Base-by-base conservation (phyloP, 2,113 vertebrate genomes). In the Polypterus bichir region DNA sequence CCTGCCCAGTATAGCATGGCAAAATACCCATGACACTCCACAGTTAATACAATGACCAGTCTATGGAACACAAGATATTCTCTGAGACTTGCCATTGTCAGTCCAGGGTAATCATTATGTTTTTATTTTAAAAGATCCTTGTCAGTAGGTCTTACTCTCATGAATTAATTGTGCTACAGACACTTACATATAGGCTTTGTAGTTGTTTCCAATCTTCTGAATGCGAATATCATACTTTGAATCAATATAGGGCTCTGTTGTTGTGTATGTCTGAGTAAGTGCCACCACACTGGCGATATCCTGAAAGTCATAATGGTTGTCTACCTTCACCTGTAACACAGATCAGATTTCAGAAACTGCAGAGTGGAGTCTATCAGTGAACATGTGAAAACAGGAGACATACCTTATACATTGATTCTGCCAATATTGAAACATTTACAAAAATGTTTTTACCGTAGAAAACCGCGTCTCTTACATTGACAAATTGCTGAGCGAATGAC, bases 201-300 rank as follows among this genome's bases (percentile, higher is more conserved):
- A 99, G 84, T 97, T 96, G 61, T 60, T 79, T 56, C 94, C 95
- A 52, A 99, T 98, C 81, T 97, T 98, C 87, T 99, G 96, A 69
- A 99, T 92, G 76, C 93, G 85, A 79, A 99, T 94, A 84, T 98
- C 95, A 9, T 99, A 99, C 73, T 99, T 99, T 77, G 96, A 92
- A 2, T 99, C 93, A 66, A 99, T 78, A 77, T 92, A 99, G 56
- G 95, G 92, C 71, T 99, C 96, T 10, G 94, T 94, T 48, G 94
- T 97, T 68, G 93, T 91, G 70, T 99, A 99, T 63, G 96, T 97
- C 79, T 99, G 93, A 64, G 95, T 97, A 71, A 99, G 92, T 59
- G 96, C 96, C 69, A 99, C 95, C 77, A 99, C 94, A 55, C 96
- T 98, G 48, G 94, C 95, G 72, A 98, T 97, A 79, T 99, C 96